phyloP scores from a whole-genome alignment of 2,113 vertebrate genomes.

The Urocitellus parryii region DNA sequence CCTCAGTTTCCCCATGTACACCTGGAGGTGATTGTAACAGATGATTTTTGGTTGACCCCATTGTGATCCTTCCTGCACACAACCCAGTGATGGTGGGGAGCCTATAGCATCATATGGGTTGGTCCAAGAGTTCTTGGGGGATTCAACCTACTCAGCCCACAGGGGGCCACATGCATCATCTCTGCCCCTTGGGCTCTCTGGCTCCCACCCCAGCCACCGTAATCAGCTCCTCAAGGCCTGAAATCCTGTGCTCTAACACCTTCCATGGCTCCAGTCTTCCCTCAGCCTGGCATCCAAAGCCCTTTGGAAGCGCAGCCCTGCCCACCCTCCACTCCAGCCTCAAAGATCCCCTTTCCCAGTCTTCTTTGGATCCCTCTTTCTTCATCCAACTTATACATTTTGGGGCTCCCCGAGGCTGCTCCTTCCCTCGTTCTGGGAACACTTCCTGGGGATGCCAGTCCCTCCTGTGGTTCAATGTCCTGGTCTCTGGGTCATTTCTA shows the following conservation, averaged over 20 bases:
- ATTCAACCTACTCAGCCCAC: not conserved
- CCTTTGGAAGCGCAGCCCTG: not conserved
- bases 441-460: not conserved
- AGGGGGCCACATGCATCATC: not conserved
- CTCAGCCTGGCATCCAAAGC: not conserved
- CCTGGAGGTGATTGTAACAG: too few relatives aligned
- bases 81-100: not conserved
- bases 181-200: not conserved
- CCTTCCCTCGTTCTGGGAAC: not conserved
- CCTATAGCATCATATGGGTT: not conserved
- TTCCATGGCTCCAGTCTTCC: not conserved
- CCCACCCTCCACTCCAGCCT: not conserved
- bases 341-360: not conserved
- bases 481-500: not conserved
- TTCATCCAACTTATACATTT: not conserved
- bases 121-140: not conserved
- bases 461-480: not conserved
- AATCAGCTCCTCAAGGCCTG: not conserved
- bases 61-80: not conserved
- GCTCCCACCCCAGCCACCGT: not conserved
- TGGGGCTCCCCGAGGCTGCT: not conserved
- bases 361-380: not conserved
- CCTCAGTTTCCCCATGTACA: too few relatives aligned
- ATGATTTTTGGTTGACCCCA: too few relatives aligned
- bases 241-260: not conserved